Evolutionary conservation across 1,140 invertebrate species (phyloP).

Genomic region (Brachionus rotundiformis): DNA sequence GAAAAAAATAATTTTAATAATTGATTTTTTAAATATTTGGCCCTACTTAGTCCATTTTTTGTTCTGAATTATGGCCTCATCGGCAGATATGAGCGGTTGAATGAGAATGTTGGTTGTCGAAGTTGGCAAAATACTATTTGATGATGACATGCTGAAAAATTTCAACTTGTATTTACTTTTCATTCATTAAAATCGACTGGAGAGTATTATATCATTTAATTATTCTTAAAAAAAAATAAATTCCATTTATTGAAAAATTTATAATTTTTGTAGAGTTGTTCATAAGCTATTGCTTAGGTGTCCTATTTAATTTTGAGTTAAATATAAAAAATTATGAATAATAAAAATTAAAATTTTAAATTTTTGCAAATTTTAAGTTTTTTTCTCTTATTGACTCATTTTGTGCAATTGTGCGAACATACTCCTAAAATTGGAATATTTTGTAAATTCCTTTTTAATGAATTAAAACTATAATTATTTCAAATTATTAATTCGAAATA

Average conservation of each 20-base stretch:
- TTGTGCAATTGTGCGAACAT: background rate
- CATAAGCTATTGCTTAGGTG: slow-evolving; percentile 7
- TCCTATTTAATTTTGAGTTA: background rate
- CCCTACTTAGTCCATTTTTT: slow-evolving; percentile 40
- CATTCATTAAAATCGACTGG: background rate
- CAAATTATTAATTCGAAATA: background rate
- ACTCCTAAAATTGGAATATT: background rate
- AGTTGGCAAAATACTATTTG: background rate
- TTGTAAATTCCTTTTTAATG: background rate
- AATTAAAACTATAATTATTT: background rate
- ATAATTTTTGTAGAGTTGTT: slow-evolving; percentile 13
- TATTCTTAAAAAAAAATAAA: slow-evolving; percentile 11
- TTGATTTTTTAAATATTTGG: slow-evolving; percentile 21
- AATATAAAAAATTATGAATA: background rate
- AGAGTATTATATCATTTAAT: background rate
- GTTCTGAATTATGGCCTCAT: slow-evolving; percentile 29
- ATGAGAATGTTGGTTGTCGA: slow-evolving; percentile 23
- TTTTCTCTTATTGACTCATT: background rate
- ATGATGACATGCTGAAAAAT: slow-evolving; percentile 5
- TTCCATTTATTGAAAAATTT: slow-evolving; percentile 31
- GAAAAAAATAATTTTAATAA: slow-evolving; percentile 52
- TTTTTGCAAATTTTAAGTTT: background rate
- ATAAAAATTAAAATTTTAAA: slow-evolving; percentile 6
- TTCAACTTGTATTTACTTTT: background rate
- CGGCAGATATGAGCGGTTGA: slow-evolving; percentile 15